phyloP scores from a whole-genome alignment of 2,113 vertebrate species.

The Tricholaema leucomelas region DNA sequence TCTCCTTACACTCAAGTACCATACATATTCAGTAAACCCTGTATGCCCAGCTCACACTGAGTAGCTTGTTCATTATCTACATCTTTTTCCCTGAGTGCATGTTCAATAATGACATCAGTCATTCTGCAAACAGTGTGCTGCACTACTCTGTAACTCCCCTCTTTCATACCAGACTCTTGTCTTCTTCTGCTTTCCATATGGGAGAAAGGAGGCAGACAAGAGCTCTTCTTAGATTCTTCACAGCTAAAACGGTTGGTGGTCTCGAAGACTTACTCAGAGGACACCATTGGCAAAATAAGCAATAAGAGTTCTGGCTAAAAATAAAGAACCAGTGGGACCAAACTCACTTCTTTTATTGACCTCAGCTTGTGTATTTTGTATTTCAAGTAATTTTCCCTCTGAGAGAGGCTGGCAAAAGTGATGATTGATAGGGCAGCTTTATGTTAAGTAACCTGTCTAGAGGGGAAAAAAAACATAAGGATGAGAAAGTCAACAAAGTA shows the following conservation, averaged over 20 bases:
- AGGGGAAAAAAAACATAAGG: neutral
- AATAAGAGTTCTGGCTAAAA: neutral
- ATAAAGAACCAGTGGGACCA: neutral
- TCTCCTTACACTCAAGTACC: neutral
- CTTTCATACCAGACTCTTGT: neutral
- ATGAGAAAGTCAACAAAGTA: neutral
- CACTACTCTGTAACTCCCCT: neutral
- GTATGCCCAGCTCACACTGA: neutral
- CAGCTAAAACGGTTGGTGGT: neutral
- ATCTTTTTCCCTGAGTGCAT: neutral
- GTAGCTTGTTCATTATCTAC: neutral
- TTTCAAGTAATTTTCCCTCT: conserved; percentile 31
- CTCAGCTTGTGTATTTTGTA: neutral
- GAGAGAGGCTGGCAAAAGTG: neutral
- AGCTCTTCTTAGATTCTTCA: neutral
- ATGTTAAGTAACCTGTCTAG: neutral
- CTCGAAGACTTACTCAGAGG: neutral
- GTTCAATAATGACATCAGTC: neutral
- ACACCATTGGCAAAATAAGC: neutral
- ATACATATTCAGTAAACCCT: neutral
- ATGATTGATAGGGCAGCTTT: neutral
- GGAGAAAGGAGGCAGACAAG: neutral
- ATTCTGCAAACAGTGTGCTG: neutral
- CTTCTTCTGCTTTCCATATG: neutral
- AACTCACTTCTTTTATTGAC: neutral